Evolutionary conservation across 2,888 invertebrate species (phyloP).

Genomic region (Ichneumoninae sp.): DNA sequence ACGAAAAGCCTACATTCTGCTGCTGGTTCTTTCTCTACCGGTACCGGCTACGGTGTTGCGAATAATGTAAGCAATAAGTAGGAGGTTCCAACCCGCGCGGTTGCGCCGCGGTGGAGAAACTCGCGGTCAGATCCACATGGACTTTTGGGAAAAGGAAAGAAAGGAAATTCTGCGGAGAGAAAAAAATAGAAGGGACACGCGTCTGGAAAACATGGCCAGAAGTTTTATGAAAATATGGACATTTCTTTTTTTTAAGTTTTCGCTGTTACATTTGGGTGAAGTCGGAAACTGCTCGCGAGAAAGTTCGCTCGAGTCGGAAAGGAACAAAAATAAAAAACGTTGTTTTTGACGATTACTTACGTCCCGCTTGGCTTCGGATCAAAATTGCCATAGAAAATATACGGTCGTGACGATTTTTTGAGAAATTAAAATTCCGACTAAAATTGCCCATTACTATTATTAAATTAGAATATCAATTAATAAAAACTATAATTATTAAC

Average conservation of each 20-base stretch:
- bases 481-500: too few relatives aligned
- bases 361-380: too few relatives aligned
- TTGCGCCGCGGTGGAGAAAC: constrained; percentile 35
- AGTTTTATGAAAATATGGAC: constrained; percentile 8
- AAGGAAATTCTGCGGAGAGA: background rate
- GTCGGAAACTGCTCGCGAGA: background rate
- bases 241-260: background rate
- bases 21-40: constrained; percentile 4
- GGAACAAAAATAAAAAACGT: too few relatives aligned
- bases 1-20: constrained; percentile 47
- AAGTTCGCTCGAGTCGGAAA: background rate
- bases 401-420: too few relatives aligned
- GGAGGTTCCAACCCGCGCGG: constrained; percentile 45
- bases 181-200: constrained; percentile 10
- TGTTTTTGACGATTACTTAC: too few relatives aligned
- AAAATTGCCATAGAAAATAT: too few relatives aligned
- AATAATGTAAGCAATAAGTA: constrained; percentile 67
- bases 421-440: too few relatives aligned
- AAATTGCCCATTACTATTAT: too few relatives aligned
- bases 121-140: constrained; percentile 47
- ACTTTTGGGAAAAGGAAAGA: constrained; percentile 46
- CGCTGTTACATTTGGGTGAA: background rate
- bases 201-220: background rate
- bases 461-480: too few relatives aligned
- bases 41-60: constrained; percentile 51